Percentiles rank a stretch among this genome's conserved stretches.
Conservation (phyloP, 2,888 invertebrate species). For the Rhynchonema sp. region DNA sequence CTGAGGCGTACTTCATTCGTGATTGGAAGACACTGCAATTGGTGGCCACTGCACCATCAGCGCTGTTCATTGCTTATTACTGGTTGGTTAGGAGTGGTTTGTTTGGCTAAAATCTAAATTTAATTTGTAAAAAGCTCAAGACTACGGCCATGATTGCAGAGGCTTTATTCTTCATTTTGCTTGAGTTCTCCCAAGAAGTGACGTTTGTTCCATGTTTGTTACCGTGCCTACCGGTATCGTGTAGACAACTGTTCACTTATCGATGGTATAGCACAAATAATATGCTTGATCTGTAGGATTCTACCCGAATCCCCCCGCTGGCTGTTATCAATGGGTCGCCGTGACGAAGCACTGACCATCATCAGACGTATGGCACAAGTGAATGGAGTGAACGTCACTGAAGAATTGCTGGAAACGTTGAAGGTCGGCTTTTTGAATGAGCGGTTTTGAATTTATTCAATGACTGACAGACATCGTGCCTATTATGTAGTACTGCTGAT, state of each 20-base stretch:
- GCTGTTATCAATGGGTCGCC: slow-evolving; percentile 55
- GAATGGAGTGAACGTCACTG: slow-evolving; percentile 50
- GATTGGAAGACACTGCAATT: slow-evolving; percentile 4
- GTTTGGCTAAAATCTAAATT: background rate
- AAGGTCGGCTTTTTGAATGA: too few species aligned
- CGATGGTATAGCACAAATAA: too few species aligned
- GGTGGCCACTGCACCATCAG: slow-evolving; percentile 1
- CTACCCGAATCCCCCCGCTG: slow-evolving; percentile 53
- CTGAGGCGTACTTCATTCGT: slow-evolving; percentile 5
- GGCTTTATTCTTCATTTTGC: too few species aligned
- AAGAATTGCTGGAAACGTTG: slow-evolving; percentile 29
- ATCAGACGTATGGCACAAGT: slow-evolving; percentile 48
- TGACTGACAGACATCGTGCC: too few species aligned
- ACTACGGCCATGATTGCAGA: too few species aligned
- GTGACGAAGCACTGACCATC: slow-evolving; percentile 50
- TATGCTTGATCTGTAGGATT: too few species aligned
- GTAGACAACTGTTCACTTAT: too few species aligned
- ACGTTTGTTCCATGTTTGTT: background rate
- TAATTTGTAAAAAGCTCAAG: too few species aligned
- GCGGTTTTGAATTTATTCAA: too few species aligned
- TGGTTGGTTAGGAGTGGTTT: too few species aligned
- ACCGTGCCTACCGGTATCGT: too few species aligned
- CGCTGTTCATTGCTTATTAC: slow-evolving; percentile 5
- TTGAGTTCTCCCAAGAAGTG: background rate
- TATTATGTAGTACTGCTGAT: too few species aligned